Evolutionary conservation across 2,797 vertebrate genomes (phyloP).

Genomic region (Cygnus olor): DNA sequence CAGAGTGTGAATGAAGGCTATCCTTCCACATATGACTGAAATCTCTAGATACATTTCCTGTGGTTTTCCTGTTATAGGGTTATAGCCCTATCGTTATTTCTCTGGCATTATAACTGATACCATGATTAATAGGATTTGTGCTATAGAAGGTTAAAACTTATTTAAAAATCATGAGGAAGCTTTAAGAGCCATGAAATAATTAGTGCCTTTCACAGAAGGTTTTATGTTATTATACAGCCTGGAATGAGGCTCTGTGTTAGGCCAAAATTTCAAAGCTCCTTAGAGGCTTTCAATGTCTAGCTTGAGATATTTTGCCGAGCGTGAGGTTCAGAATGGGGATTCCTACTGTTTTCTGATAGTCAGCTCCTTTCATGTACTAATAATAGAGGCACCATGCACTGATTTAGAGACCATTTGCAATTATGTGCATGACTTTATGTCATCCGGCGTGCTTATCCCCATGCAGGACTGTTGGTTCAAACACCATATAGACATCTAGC

Average conservation of each 20-base stretch:
- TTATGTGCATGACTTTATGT: not conserved
- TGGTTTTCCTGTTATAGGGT: conserved; percentile 42
- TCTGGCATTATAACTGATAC: conserved; percentile 56
- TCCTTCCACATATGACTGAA: not conserved
- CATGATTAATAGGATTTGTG: conserved; percentile 58
- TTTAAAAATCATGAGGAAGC: conserved; percentile 68
- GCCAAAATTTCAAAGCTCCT: conserved; percentile 59
- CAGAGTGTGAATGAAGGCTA: conserved; percentile 6
- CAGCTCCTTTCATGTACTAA: conserved; percentile 29
- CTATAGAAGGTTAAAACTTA: not conserved
- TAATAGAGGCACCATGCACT: not conserved
- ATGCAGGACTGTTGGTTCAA: not conserved
- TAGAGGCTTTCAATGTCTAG: conserved; percentile 15
- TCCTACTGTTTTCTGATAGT: conserved; percentile 43
- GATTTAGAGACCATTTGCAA: not conserved
- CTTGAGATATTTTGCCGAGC: not conserved
- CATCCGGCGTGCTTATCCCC: not conserved
- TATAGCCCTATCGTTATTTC: conserved; percentile 3
- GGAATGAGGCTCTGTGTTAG: conserved; percentile 35
- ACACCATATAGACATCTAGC: accelerated
- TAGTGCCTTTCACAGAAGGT: conserved; percentile 58
- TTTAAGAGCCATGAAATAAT: conserved; percentile 66
- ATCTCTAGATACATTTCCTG: conserved; percentile 26
- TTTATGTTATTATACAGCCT: conserved; percentile 51
- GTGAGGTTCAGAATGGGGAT: not conserved